phyloP scores from a whole-genome alignment of 2,888 invertebrate species.

The Mesorhabditis sp. region DNA sequence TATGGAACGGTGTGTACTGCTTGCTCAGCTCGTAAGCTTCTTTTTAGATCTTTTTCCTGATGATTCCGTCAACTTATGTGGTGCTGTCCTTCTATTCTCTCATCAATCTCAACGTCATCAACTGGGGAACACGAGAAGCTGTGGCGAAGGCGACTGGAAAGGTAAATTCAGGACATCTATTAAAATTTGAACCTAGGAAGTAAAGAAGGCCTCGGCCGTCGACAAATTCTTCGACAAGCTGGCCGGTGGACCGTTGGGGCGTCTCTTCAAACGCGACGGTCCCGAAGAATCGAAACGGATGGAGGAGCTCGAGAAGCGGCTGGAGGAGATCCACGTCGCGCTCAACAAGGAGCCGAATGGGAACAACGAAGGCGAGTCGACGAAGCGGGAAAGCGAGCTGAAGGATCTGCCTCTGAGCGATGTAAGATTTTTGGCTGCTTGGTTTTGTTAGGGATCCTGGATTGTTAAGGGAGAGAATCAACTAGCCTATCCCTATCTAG shows the following conservation, averaged over 20 bases:
- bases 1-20: slow-evolving; percentile 55
- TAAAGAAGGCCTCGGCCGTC: not conserved
- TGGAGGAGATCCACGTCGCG: slow-evolving; percentile 25
- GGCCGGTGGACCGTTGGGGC: slow-evolving; percentile 25
- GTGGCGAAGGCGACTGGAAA: slow-evolving; percentile 59
- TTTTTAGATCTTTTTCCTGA: slow-evolving; percentile 73
- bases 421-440: not conserved
- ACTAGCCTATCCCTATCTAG: too few relatives aligned
- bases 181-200: not conserved
- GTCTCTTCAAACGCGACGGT: slow-evolving; percentile 11
- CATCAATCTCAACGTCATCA: slow-evolving; percentile 85
- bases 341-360: slow-evolving; percentile 14
- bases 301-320: slow-evolving; percentile 24
- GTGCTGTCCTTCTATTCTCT: slow-evolving; percentile 84
- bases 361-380: not conserved
- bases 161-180: slow-evolving; percentile 8
- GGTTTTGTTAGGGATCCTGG: too few relatives aligned
- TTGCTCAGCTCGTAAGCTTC: not conserved
- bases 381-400: not conserved
- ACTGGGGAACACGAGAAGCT: slow-evolving; percentile 88
- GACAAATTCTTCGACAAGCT: slow-evolving; percentile 8
- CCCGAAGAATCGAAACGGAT: slow-evolving; percentile 20
- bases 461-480: too few relatives aligned
- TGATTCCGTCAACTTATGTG: slow-evolving; percentile 91
- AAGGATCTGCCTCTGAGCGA: slow-evolving; percentile 6